A percentile compares a stretch with the other conserved stretches of the same genome.
Evolutionary conservation across 2,888 invertebrate genomes (phyloP).

Genomic region (Eupithecia insigniata): DNA sequence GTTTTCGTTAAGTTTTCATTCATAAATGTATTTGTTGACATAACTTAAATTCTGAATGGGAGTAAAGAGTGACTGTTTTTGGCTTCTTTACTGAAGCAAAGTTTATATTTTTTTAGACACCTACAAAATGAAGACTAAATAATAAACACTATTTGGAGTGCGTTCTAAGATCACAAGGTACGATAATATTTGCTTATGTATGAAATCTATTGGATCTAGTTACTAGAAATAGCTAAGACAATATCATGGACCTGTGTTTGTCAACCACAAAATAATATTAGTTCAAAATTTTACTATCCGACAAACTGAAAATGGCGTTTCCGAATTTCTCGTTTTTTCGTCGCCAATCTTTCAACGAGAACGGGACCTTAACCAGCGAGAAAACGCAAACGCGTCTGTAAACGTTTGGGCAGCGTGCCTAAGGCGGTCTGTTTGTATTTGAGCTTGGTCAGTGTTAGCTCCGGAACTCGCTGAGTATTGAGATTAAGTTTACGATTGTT

Average conservation of each 20-base stretch:
- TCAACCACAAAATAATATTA: background rate
- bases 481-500: constrained; percentile 19
- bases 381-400: constrained; percentile 35
- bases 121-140: background rate
- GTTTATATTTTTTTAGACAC: background rate
- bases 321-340: background rate
- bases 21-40: too few relatives aligned
- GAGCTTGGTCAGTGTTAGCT: constrained; percentile 27
- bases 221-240: background rate
- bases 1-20: too few relatives aligned
- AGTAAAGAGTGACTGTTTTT: background rate
- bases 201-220: background rate
- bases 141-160: background rate
- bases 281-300: background rate
- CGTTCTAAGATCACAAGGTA: background rate
- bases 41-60: too few relatives aligned
- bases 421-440: constrained; percentile 29
- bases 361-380: constrained; percentile 12
- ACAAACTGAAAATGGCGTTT: background rate
- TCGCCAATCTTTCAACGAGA: background rate
- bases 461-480: constrained; percentile 19
- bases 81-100: background rate
- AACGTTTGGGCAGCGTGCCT: constrained; percentile 28
- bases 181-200: too few relatives aligned
- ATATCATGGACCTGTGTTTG: background rate